phyloP scores from a whole-genome alignment of 2,888 invertebrate species.

The Monoplex corrugatus region DNA sequence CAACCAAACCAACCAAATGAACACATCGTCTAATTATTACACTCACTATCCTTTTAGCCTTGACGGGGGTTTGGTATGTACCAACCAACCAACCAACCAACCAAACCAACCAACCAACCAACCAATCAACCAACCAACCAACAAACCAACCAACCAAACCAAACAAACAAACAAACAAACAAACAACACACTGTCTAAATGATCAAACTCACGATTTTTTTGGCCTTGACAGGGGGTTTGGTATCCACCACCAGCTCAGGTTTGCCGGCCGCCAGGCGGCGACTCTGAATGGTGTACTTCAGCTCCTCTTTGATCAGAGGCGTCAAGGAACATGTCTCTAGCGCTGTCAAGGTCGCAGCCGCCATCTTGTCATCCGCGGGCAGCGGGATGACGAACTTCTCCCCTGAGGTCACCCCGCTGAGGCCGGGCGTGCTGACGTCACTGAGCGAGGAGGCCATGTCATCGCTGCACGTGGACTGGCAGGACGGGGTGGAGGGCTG shows the following conservation, averaged over 20 bases:
- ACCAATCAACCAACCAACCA: too few relatives aligned
- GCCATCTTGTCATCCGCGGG: conserved; percentile 55
- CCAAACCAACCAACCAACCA: too few relatives aligned
- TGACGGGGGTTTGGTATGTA: too few relatives aligned
- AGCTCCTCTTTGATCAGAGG: conserved; percentile 70
- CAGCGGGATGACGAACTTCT: conserved; percentile 12
- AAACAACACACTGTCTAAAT: not conserved
- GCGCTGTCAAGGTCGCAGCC: conserved; percentile 54
- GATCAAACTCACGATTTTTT: conserved; percentile 50
- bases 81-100: too few relatives aligned
- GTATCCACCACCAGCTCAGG: conserved; percentile 66
- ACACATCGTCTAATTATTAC: too few relatives aligned
- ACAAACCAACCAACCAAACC: too few relatives aligned
- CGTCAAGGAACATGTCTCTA: conserved; percentile 57
- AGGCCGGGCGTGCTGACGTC: not conserved
- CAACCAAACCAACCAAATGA: too few relatives aligned
- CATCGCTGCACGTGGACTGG: conserved; percentile 35
- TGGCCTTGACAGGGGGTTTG: conserved; percentile 52
- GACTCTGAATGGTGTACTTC: conserved; percentile 66
- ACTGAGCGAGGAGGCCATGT: not conserved
- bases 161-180: not conserved
- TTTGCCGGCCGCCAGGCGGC: conserved; percentile 68
- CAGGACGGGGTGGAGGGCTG: conserved; percentile 31
- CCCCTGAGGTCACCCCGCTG: not conserved
- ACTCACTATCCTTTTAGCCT: too few relatives aligned